Evolutionary conservation across 2,113 vertebrate species (phyloP), one percentile per base, ranked within the genome.

Genomic region (Equus przewalskii): DNA sequence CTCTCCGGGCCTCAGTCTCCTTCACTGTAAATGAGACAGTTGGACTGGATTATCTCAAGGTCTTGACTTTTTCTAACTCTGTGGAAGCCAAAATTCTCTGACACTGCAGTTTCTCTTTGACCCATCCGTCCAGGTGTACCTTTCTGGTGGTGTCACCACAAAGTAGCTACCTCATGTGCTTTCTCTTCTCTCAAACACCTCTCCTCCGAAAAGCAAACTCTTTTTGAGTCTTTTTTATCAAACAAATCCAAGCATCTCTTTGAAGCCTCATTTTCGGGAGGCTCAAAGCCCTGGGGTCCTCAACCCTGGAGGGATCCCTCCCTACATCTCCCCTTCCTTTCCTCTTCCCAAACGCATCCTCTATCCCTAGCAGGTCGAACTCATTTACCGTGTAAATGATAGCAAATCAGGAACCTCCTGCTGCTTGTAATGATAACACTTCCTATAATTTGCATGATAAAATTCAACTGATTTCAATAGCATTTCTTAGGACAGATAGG

Each of bases 391-490:
- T 64, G 96, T 67, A 78, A 98, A 96, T 97, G 98, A 97, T 96
- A 97, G 97, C 51, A 86, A 98, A 97, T 98, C 98, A 98, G 97
- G 96, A 98, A 64, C 93, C 96, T 97, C 98, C 98, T n/a, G 41
- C 98, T 98, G 98, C 58, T 98, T 94, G 95, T 98, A 96, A 94
- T 76, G 21, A 97, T 97, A 98, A 96, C 97, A 87, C 98, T 97
- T 98, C 94, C 98, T 98, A 96, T 83, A 97, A 98, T 98, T 98
- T 98, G 98, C 98, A 97, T 98, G 98, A 97, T 96, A 97, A 98
- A 98, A 98, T 98, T 98, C 97, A 97, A 91, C 98, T 98, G 98
- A 98, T 98, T 98, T 97, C 97, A 98, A 97, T 33, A 88, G 95
- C 49, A 0, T 96, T 98, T 89, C 97, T 97, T 86, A 88, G 97